Percentiles rank a stretch among this genome's conserved stretches.
These are phyloP conservation scores for Arion vulgaris DNA, from an alignment of 1,140 invertebrate genomes.

Conservation along the genomic window DNA sequence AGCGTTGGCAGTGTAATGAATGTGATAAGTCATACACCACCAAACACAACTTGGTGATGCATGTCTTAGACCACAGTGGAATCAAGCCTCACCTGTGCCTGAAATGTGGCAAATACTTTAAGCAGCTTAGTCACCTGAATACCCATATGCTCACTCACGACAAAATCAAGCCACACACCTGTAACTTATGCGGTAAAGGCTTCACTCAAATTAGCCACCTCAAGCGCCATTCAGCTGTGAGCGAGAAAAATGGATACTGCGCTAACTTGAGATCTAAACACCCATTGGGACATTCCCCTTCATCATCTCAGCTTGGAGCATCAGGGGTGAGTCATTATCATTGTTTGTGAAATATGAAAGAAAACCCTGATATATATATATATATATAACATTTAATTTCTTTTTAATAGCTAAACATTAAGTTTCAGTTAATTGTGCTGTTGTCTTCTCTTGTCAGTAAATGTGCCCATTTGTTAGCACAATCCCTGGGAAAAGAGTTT, in stretches of 20 bases:
- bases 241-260: conserved; percentile 40
- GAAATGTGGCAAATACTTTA: conserved; percentile 71
- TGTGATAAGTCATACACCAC: conserved; percentile 70
- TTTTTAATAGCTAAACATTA: too few relatives aligned
- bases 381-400: too few relatives aligned
- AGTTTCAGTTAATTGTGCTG: too few relatives aligned
- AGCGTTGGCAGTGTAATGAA: conserved; percentile 67
- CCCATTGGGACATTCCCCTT: conserved; percentile 14
- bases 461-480: too few relatives aligned
- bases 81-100: conserved; percentile 70
- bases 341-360: too few relatives aligned
- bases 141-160: conserved; percentile 72
- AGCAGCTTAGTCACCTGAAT: conserved; percentile 69
- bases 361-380: too few relatives aligned
- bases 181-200: conserved; percentile 66
- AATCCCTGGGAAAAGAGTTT: too few relatives aligned
- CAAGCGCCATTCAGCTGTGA: conserved; percentile 38
- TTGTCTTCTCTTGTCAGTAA: too few relatives aligned
- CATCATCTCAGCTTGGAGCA: conserved; percentile 9
- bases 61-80: conserved; percentile 69
- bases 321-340: conserved; percentile 23
- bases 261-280: conserved; percentile 27
- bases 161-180: conserved; percentile 67
- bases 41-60: conserved; percentile 70
- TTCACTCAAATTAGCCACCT: conserved; percentile 65